These are phyloP conservation scores for Aspiorhynchus laticeps DNA, from an alignment of 2,113 vertebrate genomes.

Conservation along the genomic window DNA sequence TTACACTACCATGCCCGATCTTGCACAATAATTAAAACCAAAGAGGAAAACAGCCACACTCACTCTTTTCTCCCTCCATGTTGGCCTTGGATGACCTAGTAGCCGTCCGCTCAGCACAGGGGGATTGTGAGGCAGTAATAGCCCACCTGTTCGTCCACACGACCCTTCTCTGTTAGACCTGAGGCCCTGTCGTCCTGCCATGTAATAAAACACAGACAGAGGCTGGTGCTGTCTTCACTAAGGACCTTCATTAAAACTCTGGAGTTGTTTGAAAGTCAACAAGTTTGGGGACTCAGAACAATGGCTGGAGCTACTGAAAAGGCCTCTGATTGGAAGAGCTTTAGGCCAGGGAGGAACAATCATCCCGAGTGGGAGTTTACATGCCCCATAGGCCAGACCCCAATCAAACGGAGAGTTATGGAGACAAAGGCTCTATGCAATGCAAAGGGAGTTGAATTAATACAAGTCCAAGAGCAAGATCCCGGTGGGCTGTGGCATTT, in stretches of 20 bases:
- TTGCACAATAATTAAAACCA: slow-evolving; percentile 55
- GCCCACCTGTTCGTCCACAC: slow-evolving; percentile 58
- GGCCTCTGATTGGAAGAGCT: slow-evolving; percentile 28
- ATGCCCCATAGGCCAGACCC: slow-evolving; percentile 31
- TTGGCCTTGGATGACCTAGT: slow-evolving; percentile 45
- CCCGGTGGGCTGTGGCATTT: slow-evolving; percentile 43
- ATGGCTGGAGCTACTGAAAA: slow-evolving; percentile 1
- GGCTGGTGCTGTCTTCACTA: slow-evolving; percentile 2
- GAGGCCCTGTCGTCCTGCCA: slow-evolving; percentile 35
- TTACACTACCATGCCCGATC: slow-evolving; percentile 25
- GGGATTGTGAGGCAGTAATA: slow-evolving; percentile 31
- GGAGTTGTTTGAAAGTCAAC: slow-evolving; percentile 68
- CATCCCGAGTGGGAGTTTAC: slow-evolving; percentile 6
- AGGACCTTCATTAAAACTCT: slow-evolving; percentile 42
- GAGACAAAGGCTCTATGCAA: slow-evolving; percentile 41
- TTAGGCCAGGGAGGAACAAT: background rate
- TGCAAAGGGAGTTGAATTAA: slow-evolving; percentile 27
- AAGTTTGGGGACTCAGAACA: background rate
- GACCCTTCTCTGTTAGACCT: slow-evolving; percentile 45
- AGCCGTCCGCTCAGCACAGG: slow-evolving; percentile 1
- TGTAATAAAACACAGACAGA: slow-evolving; percentile 43
- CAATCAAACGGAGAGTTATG: slow-evolving; percentile 25
- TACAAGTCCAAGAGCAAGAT: slow-evolving; percentile 35
- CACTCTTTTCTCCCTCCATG: slow-evolving; percentile 45
- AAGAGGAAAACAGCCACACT: slow-evolving; percentile 30